Evolutionary conservation across 2,888 invertebrate genomes (phyloP), one percentile per base, ranked within the genome.

Genomic region (Gastracanthus pulcherrimus): DNA sequence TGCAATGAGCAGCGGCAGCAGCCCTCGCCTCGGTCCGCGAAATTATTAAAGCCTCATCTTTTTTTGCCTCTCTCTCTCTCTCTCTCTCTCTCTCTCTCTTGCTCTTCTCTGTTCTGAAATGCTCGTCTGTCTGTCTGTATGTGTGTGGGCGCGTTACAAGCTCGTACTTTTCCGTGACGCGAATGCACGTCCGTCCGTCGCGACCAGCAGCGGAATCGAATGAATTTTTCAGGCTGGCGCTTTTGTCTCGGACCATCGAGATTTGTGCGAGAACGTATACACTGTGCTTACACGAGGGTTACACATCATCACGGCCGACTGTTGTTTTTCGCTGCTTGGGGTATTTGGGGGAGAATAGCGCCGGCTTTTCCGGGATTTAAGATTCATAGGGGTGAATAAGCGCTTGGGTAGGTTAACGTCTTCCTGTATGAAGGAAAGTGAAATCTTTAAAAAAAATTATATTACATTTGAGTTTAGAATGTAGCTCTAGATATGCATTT

Each of bases 31-130:
- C 51, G 36, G 45, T 29, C 76, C 34, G 48, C 77, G 51, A 62
- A 70, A 70, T 77, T 77, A 77, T 77, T 77, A 70, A 77, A 70
- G 70, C 48, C 77, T 67, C 76, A 67, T 71, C 71, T 64, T 71
- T 66, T n/a, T 7, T 16, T 41, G 2, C 58, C 41, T 9, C 36
- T 29, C 41, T 26, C 41, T 36, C 34, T 36, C n/a, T 9, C 71
- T 34, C 23, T 23, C 55, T 23, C 70, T 38, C 16, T 36, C 16
- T 36, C 36, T 55, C 16, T 36, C 38, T 38, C 19, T 19, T 23
- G 7, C 48, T 48, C 16, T 23, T 69, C 13, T 55, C 23, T 55
- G 5, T 55, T n/a, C n/a, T n/a, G n/a, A n/a, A n/a, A 4, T 6
- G 5, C 23, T 3, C 55, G 36, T 38, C 1, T 23, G 23, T 19